These are phyloP conservation scores for Megalopta genalis DNA, from an alignment of 1,140 invertebrate species.

Conservation along the genomic window DNA sequence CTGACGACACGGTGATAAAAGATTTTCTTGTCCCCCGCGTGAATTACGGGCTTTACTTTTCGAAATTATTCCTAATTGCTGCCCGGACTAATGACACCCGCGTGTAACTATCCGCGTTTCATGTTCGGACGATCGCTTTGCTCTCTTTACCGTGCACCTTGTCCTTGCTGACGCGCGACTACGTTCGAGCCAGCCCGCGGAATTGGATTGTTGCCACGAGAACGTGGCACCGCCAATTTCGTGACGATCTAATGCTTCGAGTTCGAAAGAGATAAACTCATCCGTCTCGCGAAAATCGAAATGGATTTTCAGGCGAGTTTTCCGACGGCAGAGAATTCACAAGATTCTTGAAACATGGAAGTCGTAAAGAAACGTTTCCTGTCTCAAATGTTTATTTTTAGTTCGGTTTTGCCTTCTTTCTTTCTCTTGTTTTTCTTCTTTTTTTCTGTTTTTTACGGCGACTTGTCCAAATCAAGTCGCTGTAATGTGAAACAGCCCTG, in stretches of 20 bases:
- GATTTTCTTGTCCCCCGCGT: conserved; percentile 51
- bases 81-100: conserved; percentile 27
- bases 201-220: conserved; percentile 23
- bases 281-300: not conserved
- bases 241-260: not conserved
- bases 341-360: no score
- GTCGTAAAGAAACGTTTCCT: no score
- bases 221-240: not conserved
- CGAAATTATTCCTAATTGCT: conserved; percentile 36
- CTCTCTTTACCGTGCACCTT: not conserved
- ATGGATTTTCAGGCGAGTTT: not conserved
- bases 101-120: not conserved
- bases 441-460: no score
- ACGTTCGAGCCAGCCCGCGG: not conserved
- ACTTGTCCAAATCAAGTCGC: no score
- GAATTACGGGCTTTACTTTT: conserved; percentile 31
- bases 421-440: no score
- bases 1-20: conserved; percentile 59
- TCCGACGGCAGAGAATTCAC: no score
- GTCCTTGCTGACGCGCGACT: conserved; percentile 8
- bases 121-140: not conserved
- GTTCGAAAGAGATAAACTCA: not conserved
- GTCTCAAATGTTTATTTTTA: no score
- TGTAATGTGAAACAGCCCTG: no score
- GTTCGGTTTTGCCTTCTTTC: no score